Evolutionary conservation across 2,888 invertebrate genomes (phyloP).

Genomic region (Athetis lepigone): DNA sequence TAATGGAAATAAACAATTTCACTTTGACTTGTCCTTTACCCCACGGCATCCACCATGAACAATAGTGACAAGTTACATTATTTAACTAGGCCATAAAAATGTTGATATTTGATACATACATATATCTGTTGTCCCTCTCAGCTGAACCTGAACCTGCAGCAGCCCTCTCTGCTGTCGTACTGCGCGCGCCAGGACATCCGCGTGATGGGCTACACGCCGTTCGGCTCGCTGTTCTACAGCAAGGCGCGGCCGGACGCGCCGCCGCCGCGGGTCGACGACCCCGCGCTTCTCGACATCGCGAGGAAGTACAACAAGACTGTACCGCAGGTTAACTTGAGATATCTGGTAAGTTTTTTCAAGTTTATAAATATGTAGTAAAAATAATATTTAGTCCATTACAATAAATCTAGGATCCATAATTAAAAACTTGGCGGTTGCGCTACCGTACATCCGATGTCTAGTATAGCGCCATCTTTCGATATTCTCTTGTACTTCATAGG

Average conservation of each 20-base stretch:
- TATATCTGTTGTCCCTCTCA: constrained; percentile 62
- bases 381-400: no score
- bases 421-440: neutral
- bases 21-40: no score
- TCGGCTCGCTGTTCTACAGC: constrained; percentile 89
- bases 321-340: constrained; percentile 92
- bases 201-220: constrained; percentile 93
- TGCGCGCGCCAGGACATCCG: constrained; percentile 92
- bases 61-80: no score
- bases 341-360: constrained; percentile 90
- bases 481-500: no score
- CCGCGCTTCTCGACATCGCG: constrained; percentile 88
- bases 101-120: no score
- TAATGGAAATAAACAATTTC: no score
- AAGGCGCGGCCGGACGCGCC: constrained; percentile 88
- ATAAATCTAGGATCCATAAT: no score
- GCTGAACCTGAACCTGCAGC: constrained; percentile 92
- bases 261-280: constrained; percentile 89
- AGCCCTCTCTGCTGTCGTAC: constrained; percentile 92
- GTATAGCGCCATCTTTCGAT: neutral
- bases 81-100: no score
- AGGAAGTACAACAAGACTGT: constrained; percentile 92
- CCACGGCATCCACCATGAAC: no score
- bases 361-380: neutral
- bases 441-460: neutral